phyloP scores from a whole-genome alignment of 2,888 invertebrate genomes.

The Drosophila siamana region DNA sequence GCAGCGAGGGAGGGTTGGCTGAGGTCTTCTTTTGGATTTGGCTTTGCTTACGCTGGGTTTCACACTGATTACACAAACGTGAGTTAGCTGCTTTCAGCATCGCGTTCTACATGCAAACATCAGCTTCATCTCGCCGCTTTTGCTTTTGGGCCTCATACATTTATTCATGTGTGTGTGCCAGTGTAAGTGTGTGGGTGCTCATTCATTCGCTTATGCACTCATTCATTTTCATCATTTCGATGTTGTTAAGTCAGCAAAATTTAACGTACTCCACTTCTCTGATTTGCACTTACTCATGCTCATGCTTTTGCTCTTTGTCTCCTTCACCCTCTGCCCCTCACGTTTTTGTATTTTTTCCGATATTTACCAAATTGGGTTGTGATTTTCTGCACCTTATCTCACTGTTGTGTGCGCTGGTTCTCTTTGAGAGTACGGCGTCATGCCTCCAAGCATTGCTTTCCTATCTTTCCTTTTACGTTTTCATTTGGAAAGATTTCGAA shows the following conservation, averaged over 20 bases:
- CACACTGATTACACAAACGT: constrained; percentile 83
- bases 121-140: constrained; percentile 48
- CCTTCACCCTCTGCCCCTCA: not conserved
- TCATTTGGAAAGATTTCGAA: constrained; percentile 9
- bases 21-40: constrained; percentile 14
- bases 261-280: constrained; percentile 70
- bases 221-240: constrained; percentile 81
- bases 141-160: constrained; percentile 58
- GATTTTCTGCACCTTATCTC: constrained; percentile 55
- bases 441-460: constrained; percentile 25
- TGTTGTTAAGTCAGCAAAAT: constrained; percentile 81
- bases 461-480: constrained; percentile 6
- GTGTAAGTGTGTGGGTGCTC: constrained; percentile 21
- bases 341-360: constrained; percentile 10
- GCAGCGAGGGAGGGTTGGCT: not conserved
- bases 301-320: constrained; percentile 2
- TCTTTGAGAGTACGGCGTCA: constrained; percentile 37
- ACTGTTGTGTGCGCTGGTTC: constrained; percentile 39
- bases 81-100: constrained; percentile 81
- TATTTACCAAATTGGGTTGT: constrained; percentile 58
- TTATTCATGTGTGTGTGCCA: constrained; percentile 64
- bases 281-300: constrained; percentile 70
- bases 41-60: constrained; percentile 66
- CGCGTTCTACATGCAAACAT: constrained; percentile 80
- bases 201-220: constrained; percentile 69